Base-by-base conservation (phyloP, 2,797 vertebrate species). In the Anisognathus igniventris region DNA sequence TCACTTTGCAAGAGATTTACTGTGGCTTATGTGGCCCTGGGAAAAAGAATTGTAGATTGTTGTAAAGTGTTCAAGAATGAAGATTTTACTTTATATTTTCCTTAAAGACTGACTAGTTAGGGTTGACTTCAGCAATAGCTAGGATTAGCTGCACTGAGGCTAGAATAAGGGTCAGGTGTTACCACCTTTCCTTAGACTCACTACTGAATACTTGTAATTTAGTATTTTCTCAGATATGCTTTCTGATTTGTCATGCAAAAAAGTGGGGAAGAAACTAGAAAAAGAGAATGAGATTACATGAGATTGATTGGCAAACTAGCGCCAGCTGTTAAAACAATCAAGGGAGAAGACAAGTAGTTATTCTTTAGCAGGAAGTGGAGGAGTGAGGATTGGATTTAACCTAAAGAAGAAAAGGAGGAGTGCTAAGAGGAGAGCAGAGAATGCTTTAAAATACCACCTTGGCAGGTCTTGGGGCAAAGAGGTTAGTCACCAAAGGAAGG, bases 1-100 rank as follows among this genome's bases (percentile, higher is more conserved):
- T 87, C 71, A 76, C 56, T 95, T 94, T 72, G 79, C 18, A 68
- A 57, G 87, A 95, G 75, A 96, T 93, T 93, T 92, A 83, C 80
- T 83, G 44, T 71, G 81, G 37, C 45, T 91, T 95, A 80, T 64
- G 37, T 22, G 4, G 64, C 58, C 45, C 21, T 37, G 50, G 45
- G 54, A 92, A 71, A 74, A 90, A 57, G 61, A 86, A 27, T 35
- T 53, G 53, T 60, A 73, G 60, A 21, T 85, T 79, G 48, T 39
- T 91, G 18, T 79, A 64, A 91, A 85, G 35, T 61, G 53, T 45
- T 87, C 28, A 56, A 57, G 74, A 80, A 74, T 20, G 2, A 70
- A 62, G 37, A 30, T 47, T 82, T 77, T 10, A 11, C 25, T 78
- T 86, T 16, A 8, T 6, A 61, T 24, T 54, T 18, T 65, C 57